Evolutionary conservation across 2,113 vertebrate species (phyloP), one percentile per base, ranked within the genome.

Genomic region (Mesocricetus auratus): DNA sequence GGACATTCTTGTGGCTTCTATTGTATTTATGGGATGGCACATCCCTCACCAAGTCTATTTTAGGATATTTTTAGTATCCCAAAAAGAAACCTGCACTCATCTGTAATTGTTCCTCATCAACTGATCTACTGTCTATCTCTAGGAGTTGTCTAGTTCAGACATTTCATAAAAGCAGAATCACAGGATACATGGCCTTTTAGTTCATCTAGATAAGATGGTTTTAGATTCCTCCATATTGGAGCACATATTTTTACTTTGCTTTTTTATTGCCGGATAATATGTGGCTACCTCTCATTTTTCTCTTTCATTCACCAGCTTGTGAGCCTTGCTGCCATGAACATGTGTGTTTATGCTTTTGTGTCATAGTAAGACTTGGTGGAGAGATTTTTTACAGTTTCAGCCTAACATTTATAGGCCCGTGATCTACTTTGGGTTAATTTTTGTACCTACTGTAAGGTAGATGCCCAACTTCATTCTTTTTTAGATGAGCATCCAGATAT

Each of bases 401-500:
- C 31, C 78, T 96, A 42, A 66, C 22, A 68, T 91, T 60, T 74
- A 79, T 10, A 53, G 31, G 77, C 24, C 33, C 75, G 36, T 50
- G 47, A 69, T 86, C 31, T 26, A 88, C 68, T 91, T 92, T 89
- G 53, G 75, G n/a, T 75, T 92, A 58, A 73, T 66, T 82, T 89
- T 95, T 93, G 1, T 75, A 69, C 31, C 16, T 86, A 47, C 50
- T 42, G 0, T 75, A 89, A 71, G 64, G 66, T 71, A 58, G 86
- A 36, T 81, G 29, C 74, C 36, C 79, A 86, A 39, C 58, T 62
- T 86, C 58, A 66, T 68, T 79, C 33, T 79, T 91, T 91, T 50
- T 33, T 13, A 22, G 47, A 42, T 78, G 45, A 22, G 42, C 56
- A 68, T 73, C n/a, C 42, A 89, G 6, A 78, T 93, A 56, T 36